phyloP scores from a whole-genome alignment of 2,113 vertebrate species.

The Entomyzon cyanotis region DNA sequence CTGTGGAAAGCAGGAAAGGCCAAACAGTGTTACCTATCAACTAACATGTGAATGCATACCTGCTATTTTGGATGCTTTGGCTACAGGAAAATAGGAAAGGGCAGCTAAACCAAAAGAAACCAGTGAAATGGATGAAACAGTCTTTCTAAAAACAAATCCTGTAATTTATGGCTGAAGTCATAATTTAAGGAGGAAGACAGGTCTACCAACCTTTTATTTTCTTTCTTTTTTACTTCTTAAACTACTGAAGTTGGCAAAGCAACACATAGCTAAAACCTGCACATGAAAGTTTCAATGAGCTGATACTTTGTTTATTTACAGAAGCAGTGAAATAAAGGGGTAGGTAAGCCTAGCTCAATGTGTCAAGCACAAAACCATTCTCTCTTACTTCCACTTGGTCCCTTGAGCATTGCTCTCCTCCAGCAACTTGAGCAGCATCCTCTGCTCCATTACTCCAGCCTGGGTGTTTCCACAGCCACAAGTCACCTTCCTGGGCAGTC shows the following conservation, averaged over 20 bases:
- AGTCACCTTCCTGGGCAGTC: not conserved
- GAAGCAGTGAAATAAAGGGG: not conserved
- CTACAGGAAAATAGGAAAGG: not conserved
- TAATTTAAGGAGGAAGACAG: not conserved
- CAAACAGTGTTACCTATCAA: not conserved
- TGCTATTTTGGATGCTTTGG: not conserved
- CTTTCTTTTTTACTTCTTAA: not conserved
- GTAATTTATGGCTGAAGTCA: not conserved
- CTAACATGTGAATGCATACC: not conserved
- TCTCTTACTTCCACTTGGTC: not conserved
- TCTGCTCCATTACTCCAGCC: not conserved
- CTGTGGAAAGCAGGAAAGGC: not conserved
- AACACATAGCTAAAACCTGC: not conserved
- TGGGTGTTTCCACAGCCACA: not conserved
- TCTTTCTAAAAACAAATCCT: not conserved
- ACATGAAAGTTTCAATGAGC: not conserved
- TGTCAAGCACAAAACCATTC: not conserved
- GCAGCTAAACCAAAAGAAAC: not conserved
- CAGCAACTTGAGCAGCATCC: not conserved
- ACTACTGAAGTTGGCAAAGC: not conserved
- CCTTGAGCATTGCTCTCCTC: rapidly evolving
- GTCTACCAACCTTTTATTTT: not conserved
- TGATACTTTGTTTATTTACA: not conserved
- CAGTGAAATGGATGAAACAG: not conserved
- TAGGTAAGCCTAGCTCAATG: not conserved